A percentile compares a stretch with the other conserved stretches of the same genome.
These are phyloP conservation scores for Acanthurus leucopareius DNA, from an alignment of 2,797 vertebrate species.

Conservation along the genomic window DNA sequence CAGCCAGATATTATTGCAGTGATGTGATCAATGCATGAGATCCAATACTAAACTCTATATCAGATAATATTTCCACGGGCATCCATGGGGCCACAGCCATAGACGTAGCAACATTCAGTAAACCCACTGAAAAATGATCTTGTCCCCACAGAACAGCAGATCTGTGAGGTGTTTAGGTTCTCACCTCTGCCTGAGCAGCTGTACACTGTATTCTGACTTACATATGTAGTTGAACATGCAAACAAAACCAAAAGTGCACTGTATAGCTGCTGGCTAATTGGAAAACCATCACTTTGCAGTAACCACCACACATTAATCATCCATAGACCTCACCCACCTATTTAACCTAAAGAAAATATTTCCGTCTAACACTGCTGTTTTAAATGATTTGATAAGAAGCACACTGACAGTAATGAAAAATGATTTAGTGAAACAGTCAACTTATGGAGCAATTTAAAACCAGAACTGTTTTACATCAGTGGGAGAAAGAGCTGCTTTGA, in stretches of 20 bases:
- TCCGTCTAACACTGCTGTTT: constrained; percentile 27
- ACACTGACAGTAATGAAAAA: constrained; percentile 48
- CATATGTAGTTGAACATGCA: not conserved
- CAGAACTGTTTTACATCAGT: constrained; percentile 15
- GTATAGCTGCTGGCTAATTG: constrained; percentile 24
- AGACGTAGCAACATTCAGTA: not conserved
- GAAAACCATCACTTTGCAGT: constrained; percentile 23
- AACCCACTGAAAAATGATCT: not conserved
- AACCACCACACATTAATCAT: constrained; percentile 41
- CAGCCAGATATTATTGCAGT: not conserved
- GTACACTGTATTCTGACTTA: not conserved
- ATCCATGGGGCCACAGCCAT: not conserved
- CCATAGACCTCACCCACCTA: not conserved
- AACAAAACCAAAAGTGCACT: not conserved
- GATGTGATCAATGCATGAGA: not conserved
- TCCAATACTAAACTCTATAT: not conserved
- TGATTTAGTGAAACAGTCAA: constrained; percentile 32
- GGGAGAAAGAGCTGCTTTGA: constrained; percentile 14
- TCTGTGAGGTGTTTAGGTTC: not conserved
- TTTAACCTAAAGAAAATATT: constrained; percentile 38
- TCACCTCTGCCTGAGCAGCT: not conserved
- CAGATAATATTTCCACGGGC: not conserved
- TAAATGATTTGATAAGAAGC: constrained; percentile 45
- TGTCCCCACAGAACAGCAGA: not conserved
- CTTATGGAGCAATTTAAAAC: constrained; percentile 55